These are phyloP conservation scores for Drosophila rufa DNA, from an alignment of 1,140 invertebrate genomes.

Conservation along the genomic window DNA sequence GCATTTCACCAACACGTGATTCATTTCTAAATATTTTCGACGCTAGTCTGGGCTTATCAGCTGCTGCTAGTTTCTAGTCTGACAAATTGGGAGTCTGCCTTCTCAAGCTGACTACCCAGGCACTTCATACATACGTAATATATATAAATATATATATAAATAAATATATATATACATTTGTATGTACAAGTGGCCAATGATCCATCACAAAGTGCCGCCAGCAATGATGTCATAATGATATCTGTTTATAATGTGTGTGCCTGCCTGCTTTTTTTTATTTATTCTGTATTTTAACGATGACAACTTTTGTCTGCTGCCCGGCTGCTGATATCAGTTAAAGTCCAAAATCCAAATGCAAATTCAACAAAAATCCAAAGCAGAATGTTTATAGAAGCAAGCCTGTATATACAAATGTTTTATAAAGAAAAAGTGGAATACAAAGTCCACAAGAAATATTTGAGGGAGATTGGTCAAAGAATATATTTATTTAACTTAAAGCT, in stretches of 20 bases:
- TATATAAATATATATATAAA: neutral
- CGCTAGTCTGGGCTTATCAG: constrained; percentile 39
- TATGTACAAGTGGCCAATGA: constrained; percentile 47
- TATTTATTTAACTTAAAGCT: neutral
- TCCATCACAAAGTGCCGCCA: constrained; percentile 38
- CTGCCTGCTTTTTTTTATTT: neutral
- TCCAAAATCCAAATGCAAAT: constrained; percentile 66
- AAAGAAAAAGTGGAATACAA: constrained; percentile 4
- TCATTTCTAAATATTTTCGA: constrained; percentile 13
- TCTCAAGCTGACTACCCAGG: constrained; percentile 19
- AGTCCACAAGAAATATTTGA: constrained; percentile 19
- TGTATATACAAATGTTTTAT: constrained; percentile 5
- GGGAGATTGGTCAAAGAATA: neutral
- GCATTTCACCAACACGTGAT: constrained; percentile 37
- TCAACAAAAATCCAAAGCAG: constrained; percentile 4
- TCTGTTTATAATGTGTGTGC: constrained; percentile 22
- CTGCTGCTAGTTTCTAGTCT: constrained; percentile 6
- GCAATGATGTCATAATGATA: constrained; percentile 63
- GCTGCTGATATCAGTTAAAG: constrained; percentile 45
- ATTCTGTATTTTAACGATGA: constrained; percentile 22
- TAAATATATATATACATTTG: neutral
- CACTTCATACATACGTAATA: constrained; percentile 4
- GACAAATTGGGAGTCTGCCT: constrained; percentile 15
- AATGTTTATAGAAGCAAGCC: constrained; percentile 17
- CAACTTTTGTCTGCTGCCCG: constrained; percentile 9